These are phyloP conservation scores for Rafetus swinhoei DNA, from an alignment of 2,113 vertebrate genomes.

Conservation along the genomic window DNA sequence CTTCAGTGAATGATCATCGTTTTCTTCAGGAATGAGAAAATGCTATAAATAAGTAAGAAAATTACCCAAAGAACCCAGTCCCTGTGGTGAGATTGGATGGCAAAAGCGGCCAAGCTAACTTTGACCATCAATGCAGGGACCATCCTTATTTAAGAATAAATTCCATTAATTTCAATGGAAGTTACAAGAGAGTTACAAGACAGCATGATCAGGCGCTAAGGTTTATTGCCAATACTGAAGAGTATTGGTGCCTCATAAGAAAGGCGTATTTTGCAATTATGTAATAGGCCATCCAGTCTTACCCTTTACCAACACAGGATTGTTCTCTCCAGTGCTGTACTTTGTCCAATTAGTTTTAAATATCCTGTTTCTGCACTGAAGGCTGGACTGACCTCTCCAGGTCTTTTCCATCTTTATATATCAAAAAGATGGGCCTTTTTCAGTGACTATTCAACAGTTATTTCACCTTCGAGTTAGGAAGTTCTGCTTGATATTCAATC, in stretches of 20 bases:
- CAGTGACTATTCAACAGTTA: not conserved
- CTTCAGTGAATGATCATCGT: not conserved
- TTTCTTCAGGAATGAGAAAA: not conserved
- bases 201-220: not conserved
- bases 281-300: not conserved
- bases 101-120: not conserved
- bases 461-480: not conserved
- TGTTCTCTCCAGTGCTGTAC: not conserved
- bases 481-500: not conserved
- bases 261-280: not conserved
- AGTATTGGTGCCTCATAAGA: not conserved
- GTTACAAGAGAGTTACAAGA: not conserved
- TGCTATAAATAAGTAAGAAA: not conserved
- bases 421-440: not conserved
- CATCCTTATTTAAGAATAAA: not conserved
- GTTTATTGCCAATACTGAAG: not conserved
- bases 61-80: not conserved
- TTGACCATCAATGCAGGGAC: not conserved
- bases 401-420: not conserved
- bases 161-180: not conserved
- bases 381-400: not conserved
- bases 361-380: not conserved
- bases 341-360: not conserved
- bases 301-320: not conserved
- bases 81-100: constrained; percentile 3